Evolutionary conservation across 1,140 invertebrate genomes (phyloP).

Genomic region (Physella acuta): DNA sequence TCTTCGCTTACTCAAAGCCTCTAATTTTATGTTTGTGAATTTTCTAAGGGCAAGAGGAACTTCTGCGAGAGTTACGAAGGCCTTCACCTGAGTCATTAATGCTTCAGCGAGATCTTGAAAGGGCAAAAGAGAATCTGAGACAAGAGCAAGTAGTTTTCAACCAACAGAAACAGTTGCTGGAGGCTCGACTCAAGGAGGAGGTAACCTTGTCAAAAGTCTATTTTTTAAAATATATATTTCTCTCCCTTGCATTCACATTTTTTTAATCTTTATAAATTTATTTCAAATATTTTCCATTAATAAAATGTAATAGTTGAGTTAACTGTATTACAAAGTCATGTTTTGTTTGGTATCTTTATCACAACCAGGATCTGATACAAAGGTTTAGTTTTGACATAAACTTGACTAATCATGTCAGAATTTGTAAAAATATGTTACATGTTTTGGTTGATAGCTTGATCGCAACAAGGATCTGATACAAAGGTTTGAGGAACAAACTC

Average conservation of each 20-base stretch:
- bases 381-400: too few species aligned
- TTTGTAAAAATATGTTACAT: too few species aligned
- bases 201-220: constrained; percentile 23
- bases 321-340: too few species aligned
- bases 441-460: constrained; percentile 46
- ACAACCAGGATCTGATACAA: too few species aligned
- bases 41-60: constrained; percentile 48
- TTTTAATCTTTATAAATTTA: not conserved
- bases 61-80: constrained; percentile 45
- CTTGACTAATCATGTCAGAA: too few species aligned
- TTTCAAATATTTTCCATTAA: too few species aligned
- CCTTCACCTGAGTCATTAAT: constrained; percentile 44
- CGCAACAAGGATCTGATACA: constrained; percentile 46
- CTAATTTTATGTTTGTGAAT: too few species aligned
- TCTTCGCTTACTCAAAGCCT: too few species aligned
- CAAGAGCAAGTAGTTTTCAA: constrained; percentile 41
- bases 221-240: not conserved
- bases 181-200: constrained; percentile 47
- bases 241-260: not conserved
- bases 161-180: constrained; percentile 44
- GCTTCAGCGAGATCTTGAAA: constrained; percentile 45
- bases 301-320: not conserved
- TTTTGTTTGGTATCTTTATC: too few species aligned
- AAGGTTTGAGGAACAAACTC: constrained; percentile 50
- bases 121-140: constrained; percentile 38